Base-by-base conservation (phyloP, 2,888 invertebrate species). In the Standfussiana lucernea region DNA sequence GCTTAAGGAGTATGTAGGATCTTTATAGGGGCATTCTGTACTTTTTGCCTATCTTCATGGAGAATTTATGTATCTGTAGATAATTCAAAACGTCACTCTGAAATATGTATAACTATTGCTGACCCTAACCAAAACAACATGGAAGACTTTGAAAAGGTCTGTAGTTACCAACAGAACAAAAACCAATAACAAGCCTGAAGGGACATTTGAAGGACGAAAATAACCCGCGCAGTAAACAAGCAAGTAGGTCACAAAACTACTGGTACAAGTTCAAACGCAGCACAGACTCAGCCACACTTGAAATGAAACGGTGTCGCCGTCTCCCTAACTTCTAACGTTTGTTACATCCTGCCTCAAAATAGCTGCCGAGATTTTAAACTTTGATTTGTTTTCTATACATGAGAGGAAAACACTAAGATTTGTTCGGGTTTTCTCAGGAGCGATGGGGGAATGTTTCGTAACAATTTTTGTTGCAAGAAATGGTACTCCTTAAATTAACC, bases 291-390 rank as follows among this genome's bases (percentile, higher is more conserved):
- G 84, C 67, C 45, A 66, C 81, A 84, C 89, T 91, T 89, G 90
- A 91, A 93, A 92, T 90, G 90, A 91, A 92, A 91, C 90, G 89
- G 91, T 92, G 92, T 92, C 90, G 90, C 89, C 84, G 88, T 89
- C 89, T 18, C 69, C 62, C 70, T 82, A 93, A 93, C 92, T 93
- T 91, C 82, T 72, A 86, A 82, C 91, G 90, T 93, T 94, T 92
- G 91, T 93, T 91, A 92, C 90, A 80, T 89, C 89, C 85, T 72
- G 79, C 81, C 81, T 83, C 79, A 81, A 83, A 89, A 85, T 90
- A 88, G 89, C 91, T 88, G 86, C 86, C 75, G 89, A 92, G 91
- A 86, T 90, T 90, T 88, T 87, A 89, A 91, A 92, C 90, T 93
- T 93, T 90, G 91, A 91, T 92, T 91, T 92, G 91, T 92, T 91